These are phyloP conservation scores for Limnephilus lunatus DNA, from an alignment of 2,888 invertebrate genomes.

Conservation along the genomic window DNA sequence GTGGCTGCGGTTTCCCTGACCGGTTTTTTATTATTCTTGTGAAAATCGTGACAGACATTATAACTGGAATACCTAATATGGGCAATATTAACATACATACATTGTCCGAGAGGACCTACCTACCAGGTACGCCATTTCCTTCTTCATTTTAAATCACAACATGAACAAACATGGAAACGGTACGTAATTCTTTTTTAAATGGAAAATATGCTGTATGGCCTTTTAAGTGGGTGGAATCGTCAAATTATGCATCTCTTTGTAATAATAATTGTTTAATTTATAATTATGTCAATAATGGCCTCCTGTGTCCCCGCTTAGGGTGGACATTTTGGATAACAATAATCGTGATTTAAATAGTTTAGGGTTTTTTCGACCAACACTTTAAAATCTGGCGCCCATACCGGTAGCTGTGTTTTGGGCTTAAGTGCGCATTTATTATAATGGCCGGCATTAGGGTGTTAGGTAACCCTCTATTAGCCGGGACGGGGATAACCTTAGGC, in stretches of 20 bases:
- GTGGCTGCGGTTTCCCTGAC: neutral
- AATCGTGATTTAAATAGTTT: constrained; percentile 13
- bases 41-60: constrained; percentile 19
- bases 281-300: neutral
- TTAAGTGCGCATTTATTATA: constrained; percentile 35
- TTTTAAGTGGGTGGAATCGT: neutral
- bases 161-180: neutral
- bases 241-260: neutral
- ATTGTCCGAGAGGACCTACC: neutral
- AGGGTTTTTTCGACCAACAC: neutral
- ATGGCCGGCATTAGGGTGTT: constrained; percentile 28
- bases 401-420: constrained; percentile 31
- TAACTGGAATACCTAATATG: constrained; percentile 22
- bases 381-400: constrained; percentile 4
- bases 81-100: constrained; percentile 5
- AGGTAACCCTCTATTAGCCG: constrained; percentile 37
- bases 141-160: neutral
- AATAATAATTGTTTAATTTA: neutral
- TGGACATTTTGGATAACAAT: neutral
- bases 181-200: neutral
- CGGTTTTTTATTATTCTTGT: constrained; percentile 10
- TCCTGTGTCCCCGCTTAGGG: neutral
- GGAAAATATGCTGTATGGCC: neutral
- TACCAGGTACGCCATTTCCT: neutral
- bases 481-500: constrained; percentile 22